Evolutionary conservation across 2,888 invertebrate species (phyloP), one percentile per base, ranked within the genome.

Genomic region (Drosophila paramelanica): DNA sequence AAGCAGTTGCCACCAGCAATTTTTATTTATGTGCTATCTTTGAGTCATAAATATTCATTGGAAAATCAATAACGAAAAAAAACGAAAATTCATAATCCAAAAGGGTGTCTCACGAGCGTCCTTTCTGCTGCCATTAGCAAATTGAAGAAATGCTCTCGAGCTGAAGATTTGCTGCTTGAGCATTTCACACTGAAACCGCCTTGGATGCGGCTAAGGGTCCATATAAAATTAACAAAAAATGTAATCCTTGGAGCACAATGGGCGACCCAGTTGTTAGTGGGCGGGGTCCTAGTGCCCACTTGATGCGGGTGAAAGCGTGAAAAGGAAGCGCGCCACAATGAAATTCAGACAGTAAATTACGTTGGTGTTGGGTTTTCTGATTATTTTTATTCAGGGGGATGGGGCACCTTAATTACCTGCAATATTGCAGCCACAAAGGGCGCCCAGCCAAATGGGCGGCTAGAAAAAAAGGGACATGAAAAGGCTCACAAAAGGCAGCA

Each of bases 391-490:
- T 1, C 23, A 31, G 33, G 55, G 27, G 75, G 49, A 13, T 43
- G 20, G 62, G 67, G 72, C 72, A 55, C 56, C 76, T 84, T 84
- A 84, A 84, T 84, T 84, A 84, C 85, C 88, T 85, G 88, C 85
- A 84, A 84, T 87, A 82, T 78, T 70, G 80, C 73, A 70, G 72
- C 82, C 80, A 64, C 80, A 84, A 73, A 66, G 60, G 57, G 49
- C 38, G 55, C 39, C 23, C 38, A 55, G 41, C 20, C 64, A 67
- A 57, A 23, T 14, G 38, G 27, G 31, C 10, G 25, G 49, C 1
- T 25, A 14, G 65, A 58, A 31, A 27, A 25, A 13, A 43, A 46
- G 7, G 45, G 2, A 13, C 20, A 66, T 47, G 42, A 67, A 73
- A 81, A 41, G 71, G 39, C 52, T 39, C 4, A 14, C n/a, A 39